These are phyloP conservation scores for Ctenopoma multispine DNA, from an alignment of 2,797 vertebrate species.

Conservation along the genomic window DNA sequence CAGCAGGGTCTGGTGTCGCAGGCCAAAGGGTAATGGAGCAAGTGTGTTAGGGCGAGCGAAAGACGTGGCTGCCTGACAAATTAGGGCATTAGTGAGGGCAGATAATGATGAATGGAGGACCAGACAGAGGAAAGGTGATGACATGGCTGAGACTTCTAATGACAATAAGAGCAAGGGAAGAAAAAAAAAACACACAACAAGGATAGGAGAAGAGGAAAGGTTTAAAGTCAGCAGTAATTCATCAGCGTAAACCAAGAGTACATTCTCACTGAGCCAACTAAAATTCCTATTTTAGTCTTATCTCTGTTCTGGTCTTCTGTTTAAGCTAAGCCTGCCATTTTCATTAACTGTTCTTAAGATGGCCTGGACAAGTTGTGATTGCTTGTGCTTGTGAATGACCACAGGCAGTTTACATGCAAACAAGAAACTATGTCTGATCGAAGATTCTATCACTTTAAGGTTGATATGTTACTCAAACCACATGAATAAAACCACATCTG, in stretches of 20 bases:
- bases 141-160: constrained; percentile 17
- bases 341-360: background rate
- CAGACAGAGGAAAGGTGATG: constrained; percentile 9
- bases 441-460: constrained; percentile 26
- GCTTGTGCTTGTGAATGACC: background rate
- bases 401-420: too few species aligned
- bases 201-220: constrained; percentile 1
- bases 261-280: background rate
- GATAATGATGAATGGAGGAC: constrained; percentile 52
- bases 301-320: constrained; percentile 7
- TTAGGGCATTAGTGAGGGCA: constrained; percentile 42
- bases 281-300: constrained; percentile 6
- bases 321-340: constrained; percentile 6
- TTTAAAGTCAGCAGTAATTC: constrained; percentile 24
- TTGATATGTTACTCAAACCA: constrained; percentile 30
- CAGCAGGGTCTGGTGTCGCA: constrained; percentile 36
- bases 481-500: constrained; percentile 18
- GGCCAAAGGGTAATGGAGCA: constrained; percentile 48
- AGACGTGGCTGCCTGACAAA: constrained; percentile 49
- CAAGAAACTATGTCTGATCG: background rate
- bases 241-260: constrained; percentile 15
- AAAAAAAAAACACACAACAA: constrained; percentile 4
- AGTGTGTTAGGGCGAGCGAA: constrained; percentile 33
- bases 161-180: constrained; percentile 6
- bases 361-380: background rate